Percentiles rank a stretch among this genome's conserved stretches.
phyloP scores from a whole-genome alignment of 2,797 vertebrate genomes.

The Gymnoscopelus braueri region DNA sequence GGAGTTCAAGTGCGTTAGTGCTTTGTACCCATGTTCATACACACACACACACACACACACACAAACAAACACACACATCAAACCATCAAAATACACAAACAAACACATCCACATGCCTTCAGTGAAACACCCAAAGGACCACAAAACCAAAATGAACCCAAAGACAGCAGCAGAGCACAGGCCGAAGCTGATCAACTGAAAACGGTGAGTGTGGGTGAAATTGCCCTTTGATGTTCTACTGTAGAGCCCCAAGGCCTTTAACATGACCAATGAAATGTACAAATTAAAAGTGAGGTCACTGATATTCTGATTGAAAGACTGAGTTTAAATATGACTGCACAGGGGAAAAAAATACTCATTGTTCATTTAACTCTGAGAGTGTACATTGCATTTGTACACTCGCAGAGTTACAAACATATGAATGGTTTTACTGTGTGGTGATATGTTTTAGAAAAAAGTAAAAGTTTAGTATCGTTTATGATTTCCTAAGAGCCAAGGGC shows the following conservation, averaged over 20 bases:
- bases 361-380: no score
- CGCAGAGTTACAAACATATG: no score
- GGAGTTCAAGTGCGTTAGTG: background rate
- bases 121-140: conserved; percentile 37
- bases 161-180: conserved; percentile 47
- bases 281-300: background rate
- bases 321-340: no score
- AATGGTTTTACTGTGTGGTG: no score
- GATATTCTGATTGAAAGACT: no score
- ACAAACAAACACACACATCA: conserved; percentile 30
- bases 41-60: conserved; percentile 27
- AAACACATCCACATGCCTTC: conserved; percentile 31
- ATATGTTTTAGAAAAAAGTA: no score
- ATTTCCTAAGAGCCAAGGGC: conserved; percentile 8
- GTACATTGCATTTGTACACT: no score
- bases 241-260: conserved; percentile 7
- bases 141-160: conserved; percentile 53
- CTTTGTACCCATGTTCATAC: conserved; percentile 18
- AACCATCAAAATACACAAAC: background rate
- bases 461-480: no score
- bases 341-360: no score
- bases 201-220: conserved; percentile 41
- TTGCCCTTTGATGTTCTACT: conserved; percentile 38
- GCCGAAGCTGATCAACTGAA: conserved; percentile 44
- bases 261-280: background rate